These are phyloP conservation scores for Eupithecia insigniata DNA, from an alignment of 2,888 invertebrate species.

Conservation along the genomic window DNA sequence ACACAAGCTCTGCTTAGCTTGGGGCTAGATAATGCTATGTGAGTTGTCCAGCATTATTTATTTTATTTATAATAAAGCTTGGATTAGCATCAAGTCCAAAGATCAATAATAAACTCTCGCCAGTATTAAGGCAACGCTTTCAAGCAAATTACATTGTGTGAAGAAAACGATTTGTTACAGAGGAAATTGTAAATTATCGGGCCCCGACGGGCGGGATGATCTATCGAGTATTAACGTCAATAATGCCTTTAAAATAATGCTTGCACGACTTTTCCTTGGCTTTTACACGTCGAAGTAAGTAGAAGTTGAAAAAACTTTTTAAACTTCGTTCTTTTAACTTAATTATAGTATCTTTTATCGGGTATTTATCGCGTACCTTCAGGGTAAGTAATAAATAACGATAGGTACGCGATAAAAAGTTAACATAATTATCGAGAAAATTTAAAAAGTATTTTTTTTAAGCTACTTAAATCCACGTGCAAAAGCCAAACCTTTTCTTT, in stretches of 20 bases:
- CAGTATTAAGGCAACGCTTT: slow-evolving; percentile 54
- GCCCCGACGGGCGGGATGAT: slow-evolving; percentile 55
- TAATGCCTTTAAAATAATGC: slow-evolving; percentile 36
- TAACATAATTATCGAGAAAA: too few species aligned
- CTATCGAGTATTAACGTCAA: slow-evolving; percentile 71
- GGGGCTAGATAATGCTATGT: too few species aligned
- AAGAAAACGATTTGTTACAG: slow-evolving; percentile 68
- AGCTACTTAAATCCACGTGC: too few species aligned
- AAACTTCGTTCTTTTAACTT: too few species aligned
- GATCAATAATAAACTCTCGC: not conserved
- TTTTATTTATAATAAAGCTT: not conserved
- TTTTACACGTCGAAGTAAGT: slow-evolving; percentile 1
- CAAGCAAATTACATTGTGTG: slow-evolving; percentile 69
- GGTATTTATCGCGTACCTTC: too few species aligned
- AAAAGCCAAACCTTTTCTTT: too few species aligned
- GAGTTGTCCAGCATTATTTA: too few species aligned
- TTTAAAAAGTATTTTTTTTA: too few species aligned
- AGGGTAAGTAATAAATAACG: too few species aligned
- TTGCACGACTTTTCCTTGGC: not conserved
- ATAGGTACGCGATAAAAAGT: too few species aligned
- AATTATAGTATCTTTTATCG: too few species aligned
- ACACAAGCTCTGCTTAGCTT: too few species aligned
- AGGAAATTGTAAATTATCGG: slow-evolving; percentile 60
- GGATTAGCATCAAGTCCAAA: not conserved
- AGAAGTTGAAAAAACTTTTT: not conserved